Evolutionary conservation across 1,140 invertebrate species (phyloP).

Genomic region (Drosophila pruinosa): DNA sequence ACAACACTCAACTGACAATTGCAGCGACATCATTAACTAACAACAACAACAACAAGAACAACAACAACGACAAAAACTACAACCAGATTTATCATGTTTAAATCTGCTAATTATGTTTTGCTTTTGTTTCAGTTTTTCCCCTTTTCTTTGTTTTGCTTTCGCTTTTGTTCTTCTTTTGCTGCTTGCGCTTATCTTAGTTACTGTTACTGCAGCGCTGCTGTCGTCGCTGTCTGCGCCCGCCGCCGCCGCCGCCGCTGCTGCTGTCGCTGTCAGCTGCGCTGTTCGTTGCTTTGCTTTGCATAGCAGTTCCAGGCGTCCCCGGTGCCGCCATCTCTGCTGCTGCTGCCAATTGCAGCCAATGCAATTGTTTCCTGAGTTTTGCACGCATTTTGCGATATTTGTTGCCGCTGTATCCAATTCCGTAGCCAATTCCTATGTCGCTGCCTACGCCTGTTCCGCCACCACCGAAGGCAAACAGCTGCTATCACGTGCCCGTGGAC

Average conservation of each 20-base stretch:
- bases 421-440: slow-evolving; percentile 19
- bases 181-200: slow-evolving; percentile 19
- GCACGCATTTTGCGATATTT: slow-evolving; percentile 78
- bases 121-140: background rate
- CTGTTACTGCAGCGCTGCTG: slow-evolving; percentile 13
- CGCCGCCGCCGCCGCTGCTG: background rate
- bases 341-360: slow-evolving; percentile 56
- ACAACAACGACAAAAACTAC: slow-evolving; percentile 41
- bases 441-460: background rate
- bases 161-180: slow-evolving; percentile 2
- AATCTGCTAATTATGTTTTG: slow-evolving; percentile 63
- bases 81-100: slow-evolving; percentile 64
- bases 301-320: background rate
- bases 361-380: slow-evolving; percentile 80
- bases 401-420: slow-evolving; percentile 46
- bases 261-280: slow-evolving; percentile 26
- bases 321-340: slow-evolving; percentile 13
- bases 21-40: slow-evolving; percentile 69
- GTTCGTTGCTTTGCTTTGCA: background rate
- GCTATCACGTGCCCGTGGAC: slow-evolving; percentile 82
- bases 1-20: slow-evolving; percentile 61
- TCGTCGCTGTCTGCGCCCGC: background rate
- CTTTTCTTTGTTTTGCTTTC: background rate
- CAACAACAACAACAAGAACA: slow-evolving; percentile 45
- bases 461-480: slow-evolving; percentile 42